Evolutionary conservation across 2,888 invertebrate genomes (phyloP).

Genomic region (Rugalucina vietnamica): DNA sequence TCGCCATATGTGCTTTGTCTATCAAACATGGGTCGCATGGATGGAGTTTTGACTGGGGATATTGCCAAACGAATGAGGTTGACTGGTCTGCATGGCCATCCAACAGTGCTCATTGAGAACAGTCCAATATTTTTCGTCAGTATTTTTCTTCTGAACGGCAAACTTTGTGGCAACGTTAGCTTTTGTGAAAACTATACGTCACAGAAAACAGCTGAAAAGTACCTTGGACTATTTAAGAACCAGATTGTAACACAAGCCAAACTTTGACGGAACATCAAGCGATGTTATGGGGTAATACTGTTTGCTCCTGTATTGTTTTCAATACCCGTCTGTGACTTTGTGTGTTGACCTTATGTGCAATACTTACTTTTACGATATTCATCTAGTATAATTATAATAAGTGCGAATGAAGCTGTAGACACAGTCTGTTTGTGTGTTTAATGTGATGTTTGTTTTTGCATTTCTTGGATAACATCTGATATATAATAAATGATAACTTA

Average conservation of each 20-base stretch:
- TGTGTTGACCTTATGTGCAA: too few relatives aligned
- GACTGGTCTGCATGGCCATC: constrained; percentile 53
- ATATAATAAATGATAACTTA: too few relatives aligned
- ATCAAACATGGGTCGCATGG: constrained; percentile 62
- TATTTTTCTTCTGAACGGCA: constrained; percentile 46
- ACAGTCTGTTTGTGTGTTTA: too few relatives aligned
- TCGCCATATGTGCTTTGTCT: constrained; percentile 63
- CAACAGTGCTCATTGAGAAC: constrained; percentile 58
- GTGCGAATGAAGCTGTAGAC: too few relatives aligned
- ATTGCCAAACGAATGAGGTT: constrained; percentile 46
- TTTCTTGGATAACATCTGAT: too few relatives aligned
- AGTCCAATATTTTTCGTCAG: constrained; percentile 66
- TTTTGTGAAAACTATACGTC: constrained; percentile 64
- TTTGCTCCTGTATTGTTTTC: too few relatives aligned
- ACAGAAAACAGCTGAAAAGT: constrained; percentile 48
- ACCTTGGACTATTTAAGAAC: constrained; percentile 43
- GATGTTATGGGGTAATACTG: too few relatives aligned
- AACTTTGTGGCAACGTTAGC: constrained; percentile 54
- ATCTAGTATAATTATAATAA: too few relatives aligned
- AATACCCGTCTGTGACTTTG: too few relatives aligned
- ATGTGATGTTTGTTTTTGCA: too few relatives aligned
- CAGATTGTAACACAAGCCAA: constrained; percentile 37
- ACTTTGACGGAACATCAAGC: constrained; percentile 20
- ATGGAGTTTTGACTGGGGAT: constrained; percentile 53
- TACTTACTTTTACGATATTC: too few relatives aligned